These are phyloP conservation scores for silkworm (Bombyx mori) DNA, from an alignment of 1,140 invertebrate species.

Conservation along the genomic window DNA sequence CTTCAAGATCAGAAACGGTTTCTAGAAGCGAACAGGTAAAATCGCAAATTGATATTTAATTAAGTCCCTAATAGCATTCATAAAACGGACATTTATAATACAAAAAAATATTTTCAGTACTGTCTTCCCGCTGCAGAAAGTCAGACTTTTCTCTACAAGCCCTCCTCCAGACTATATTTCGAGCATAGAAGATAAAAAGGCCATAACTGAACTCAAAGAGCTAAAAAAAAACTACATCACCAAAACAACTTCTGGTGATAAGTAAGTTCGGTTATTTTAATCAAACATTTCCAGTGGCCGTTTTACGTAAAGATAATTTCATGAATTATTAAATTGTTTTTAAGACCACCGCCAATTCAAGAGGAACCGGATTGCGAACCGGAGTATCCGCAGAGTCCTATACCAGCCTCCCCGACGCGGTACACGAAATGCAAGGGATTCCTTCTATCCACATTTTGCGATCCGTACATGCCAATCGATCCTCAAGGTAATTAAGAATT, in stretches of 20 bases:
- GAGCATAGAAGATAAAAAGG: constrained; percentile 19
- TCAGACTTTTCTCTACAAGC: constrained; percentile 24
- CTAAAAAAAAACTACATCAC: constrained; percentile 11
- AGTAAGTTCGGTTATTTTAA: too few relatives aligned
- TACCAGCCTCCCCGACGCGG: constrained; percentile 35
- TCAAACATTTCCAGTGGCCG: too few relatives aligned
- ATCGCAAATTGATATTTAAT: constrained; percentile 4
- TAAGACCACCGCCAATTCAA: neutral
- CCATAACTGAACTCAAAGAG: constrained; percentile 30
- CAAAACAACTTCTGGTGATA: constrained; percentile 5
- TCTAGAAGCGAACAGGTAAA: constrained; percentile 19
- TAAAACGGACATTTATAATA: neutral
- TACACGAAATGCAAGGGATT: constrained; percentile 36
- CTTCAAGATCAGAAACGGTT: constrained; percentile 20
- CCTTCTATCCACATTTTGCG: constrained; percentile 28
- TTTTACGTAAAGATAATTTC: too few relatives aligned
- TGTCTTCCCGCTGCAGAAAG: constrained; percentile 28
- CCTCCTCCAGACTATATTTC: constrained; percentile 15
- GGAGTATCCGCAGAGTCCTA: constrained; percentile 50
- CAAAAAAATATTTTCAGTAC: constrained; percentile 18
- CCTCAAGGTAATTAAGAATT: constrained; percentile 36
- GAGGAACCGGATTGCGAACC: constrained; percentile 8
- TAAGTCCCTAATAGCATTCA: neutral
- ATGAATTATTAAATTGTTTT: neutral
- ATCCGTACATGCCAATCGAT: constrained; percentile 48